Base-by-base conservation (phyloP, 1,140 invertebrate species). In the Ruditapes philippinarum region DNA sequence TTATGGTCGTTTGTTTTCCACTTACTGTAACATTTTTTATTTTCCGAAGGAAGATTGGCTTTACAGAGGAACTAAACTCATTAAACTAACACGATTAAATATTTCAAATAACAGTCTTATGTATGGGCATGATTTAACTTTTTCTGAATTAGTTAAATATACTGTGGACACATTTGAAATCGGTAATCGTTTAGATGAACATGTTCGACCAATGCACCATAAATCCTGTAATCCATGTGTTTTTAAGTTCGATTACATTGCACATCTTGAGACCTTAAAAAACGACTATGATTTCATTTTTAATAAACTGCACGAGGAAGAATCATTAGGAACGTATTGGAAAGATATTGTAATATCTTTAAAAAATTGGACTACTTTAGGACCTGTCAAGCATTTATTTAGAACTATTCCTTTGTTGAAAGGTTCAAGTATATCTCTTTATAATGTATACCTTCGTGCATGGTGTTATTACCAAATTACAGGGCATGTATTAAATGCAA, bases 81-180 rank as follows among this genome's bases (percentile, higher is more conserved):
- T 57, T n/a, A 54, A 33, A 79, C 2, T 3, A 40, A 33, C 7
- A 14, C 22, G 76, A 22, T 51, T 33, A 5, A 57, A 79, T 17
- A 40, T 40, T 28, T 79, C 76, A 0, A 3, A 14, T 1, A 31
- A 60, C 0, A 57, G 76, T 38, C 7, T 54, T 11, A 54, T 57
- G 7, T 79, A 57, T 49, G 76, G 76, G 38, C 76, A 79, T 36
- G 31, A 79, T 57, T 5, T 79, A 57, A 79, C 76, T 31, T 79
- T 79, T 54, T 7, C 22, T 0, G 76, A 79, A n/a, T 4, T 79
- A 25, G 57, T 79, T 1, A 49, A 9, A 2, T 79, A 79, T 28
- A 54, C 22, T 22, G 31, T 79, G 14, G 54, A 57, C 33, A 4
- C n/a, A 25, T 57, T 57, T 54, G 54, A 79, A 40, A 19, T 1